Evolutionary conservation across 2,113 vertebrate species (phyloP).

Genomic region (Mandrillus leucophaeus): DNA sequence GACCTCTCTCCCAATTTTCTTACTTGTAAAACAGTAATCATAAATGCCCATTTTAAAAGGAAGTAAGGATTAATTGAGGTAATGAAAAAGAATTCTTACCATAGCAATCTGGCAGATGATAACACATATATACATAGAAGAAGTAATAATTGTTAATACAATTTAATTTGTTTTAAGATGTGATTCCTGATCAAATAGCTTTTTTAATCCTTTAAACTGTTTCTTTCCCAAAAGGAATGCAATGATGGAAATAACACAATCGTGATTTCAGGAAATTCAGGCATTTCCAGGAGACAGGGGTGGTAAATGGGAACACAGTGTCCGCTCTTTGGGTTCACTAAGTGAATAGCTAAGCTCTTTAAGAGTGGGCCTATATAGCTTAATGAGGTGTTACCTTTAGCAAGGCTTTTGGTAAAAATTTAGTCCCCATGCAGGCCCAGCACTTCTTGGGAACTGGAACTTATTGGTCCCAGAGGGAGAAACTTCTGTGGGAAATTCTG

Average conservation of each 20-base stretch:
- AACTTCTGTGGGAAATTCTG: constrained; percentile 53
- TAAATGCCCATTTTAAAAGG: neutral
- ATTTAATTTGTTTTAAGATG: neutral
- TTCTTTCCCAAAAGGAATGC: neutral
- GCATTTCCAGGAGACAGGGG: neutral
- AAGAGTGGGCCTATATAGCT: neutral
- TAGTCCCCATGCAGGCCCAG: neutral
- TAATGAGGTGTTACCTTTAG: constrained; percentile 64
- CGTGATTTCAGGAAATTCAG: constrained; percentile 32
- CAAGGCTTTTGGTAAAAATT: constrained; percentile 55
- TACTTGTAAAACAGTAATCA: neutral
- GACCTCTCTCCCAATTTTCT: neutral
- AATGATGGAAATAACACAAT: neutral
- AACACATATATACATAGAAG: neutral
- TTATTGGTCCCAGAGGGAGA: constrained; percentile 61
- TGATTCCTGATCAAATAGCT: neutral
- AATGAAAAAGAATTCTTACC: neutral
- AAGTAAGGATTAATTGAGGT: neutral
- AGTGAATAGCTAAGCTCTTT: constrained; percentile 22
- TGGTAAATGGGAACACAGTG: constrained; percentile 41
- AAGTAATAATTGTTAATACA: neutral
- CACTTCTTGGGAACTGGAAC: constrained; percentile 52
- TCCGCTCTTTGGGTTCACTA: neutral
- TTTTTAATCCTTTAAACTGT: neutral
- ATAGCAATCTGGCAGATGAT: neutral